Conservation (phyloP, 1,140 invertebrate species). For the Gonatopus flavifemur region DNA sequence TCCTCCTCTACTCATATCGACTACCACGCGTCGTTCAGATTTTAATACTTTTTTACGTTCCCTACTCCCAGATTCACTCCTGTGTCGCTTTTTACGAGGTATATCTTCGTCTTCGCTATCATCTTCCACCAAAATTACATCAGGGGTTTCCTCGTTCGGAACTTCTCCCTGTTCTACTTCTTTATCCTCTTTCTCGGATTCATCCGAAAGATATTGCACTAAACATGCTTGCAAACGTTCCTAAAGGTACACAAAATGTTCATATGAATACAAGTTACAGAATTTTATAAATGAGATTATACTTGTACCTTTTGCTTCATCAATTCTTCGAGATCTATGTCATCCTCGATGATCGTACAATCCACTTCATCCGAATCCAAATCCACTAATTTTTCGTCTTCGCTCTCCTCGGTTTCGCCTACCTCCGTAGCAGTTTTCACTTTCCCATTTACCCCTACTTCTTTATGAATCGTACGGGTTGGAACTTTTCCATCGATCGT, state of each 20-base stretch:
- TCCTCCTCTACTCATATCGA: slow-evolving; percentile 53
- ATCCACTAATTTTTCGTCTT: slow-evolving; percentile 67
- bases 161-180: slow-evolving; percentile 21
- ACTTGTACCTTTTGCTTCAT: slow-evolving; percentile 83
- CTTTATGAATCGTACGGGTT: slow-evolving; percentile 28
- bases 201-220: slow-evolving; percentile 55
- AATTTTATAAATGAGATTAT: background rate
- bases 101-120: slow-evolving; percentile 44
- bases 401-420: slow-evolving; percentile 71
- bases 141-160: slow-evolving; percentile 39
- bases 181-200: slow-evolving; percentile 49
- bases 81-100: slow-evolving; percentile 37
- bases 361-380: slow-evolving; percentile 73
- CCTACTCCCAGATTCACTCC: slow-evolving; percentile 43
- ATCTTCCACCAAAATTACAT: slow-evolving; percentile 54
- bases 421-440: slow-evolving; percentile 56
- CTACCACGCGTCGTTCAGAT: slow-evolving; percentile 48
- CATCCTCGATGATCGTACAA: slow-evolving; percentile 77
- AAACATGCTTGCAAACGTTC: slow-evolving; percentile 63
- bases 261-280: background rate
- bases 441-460: slow-evolving; percentile 48
- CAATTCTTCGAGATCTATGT: slow-evolving; percentile 83
- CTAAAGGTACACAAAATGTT: slow-evolving; percentile 31
- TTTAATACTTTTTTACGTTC: slow-evolving; percentile 47
- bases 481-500: slow-evolving; percentile 39